Evolutionary conservation across 2,113 vertebrate genomes (phyloP), one percentile per base, ranked within the genome.

Genomic region (Lanius ludovicianus): DNA sequence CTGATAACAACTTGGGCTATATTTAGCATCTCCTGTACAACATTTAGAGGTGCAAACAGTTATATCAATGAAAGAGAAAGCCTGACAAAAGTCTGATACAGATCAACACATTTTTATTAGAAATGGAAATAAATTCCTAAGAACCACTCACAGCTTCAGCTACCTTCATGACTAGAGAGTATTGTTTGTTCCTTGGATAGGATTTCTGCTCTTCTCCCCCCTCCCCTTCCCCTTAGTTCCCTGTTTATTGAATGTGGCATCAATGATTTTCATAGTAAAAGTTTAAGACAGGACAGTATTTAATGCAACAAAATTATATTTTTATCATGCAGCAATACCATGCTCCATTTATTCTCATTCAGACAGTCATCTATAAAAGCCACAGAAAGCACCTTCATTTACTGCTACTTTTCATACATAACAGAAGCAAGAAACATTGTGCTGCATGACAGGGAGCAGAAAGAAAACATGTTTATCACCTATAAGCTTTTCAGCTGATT

Each of bases 401-500:
- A 75, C 35, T 74, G 19, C 11, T 86, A 73, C n/a, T 70, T 88
- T 80, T 64, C 56, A 47, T 47, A 86, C 1, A 3, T 41, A 81
- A 70, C 13, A 46, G 24, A 75, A 87, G 74, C 37, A 93, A 53
- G 67, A 86, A 93, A 59, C 18, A 73, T 52, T 67, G 70, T 4
- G 2, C 69, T 78, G 74, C 39, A 79, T 37, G 80, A 86, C 70
- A 84, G 44, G 77, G 57, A 39, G 57, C 65, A 70, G 49, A 41
- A 92, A 88, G 73, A 96, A 90, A 84, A 80, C 71, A 74, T 5
- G 39, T 83, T 92, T 80, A 93, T 84, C 80, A 88, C 84, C 85
- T 88, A 37, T 69, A 96, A 93, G 95, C 90, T 94, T 91, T 95
- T 89, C 89, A 92, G 65, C 78, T 93, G 91, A 91, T 96, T 93